These are phyloP conservation scores for Centrocercus urophasianus DNA, from an alignment of 2,113 vertebrate species.

Conservation along the genomic window DNA sequence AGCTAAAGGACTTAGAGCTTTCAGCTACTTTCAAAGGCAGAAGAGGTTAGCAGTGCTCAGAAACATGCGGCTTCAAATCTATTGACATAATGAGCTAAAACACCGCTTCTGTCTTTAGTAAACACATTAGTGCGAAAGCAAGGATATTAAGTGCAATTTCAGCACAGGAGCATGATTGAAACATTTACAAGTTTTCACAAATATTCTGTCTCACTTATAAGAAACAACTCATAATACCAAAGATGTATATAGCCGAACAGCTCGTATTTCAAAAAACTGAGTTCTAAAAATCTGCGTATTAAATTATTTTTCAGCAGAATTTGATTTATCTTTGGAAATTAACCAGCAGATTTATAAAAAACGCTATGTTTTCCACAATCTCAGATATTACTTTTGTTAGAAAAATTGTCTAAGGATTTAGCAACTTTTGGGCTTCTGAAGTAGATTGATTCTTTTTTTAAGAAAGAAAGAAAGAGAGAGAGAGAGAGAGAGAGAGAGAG, in stretches of 20 bases:
- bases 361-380: background rate
- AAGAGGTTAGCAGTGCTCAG: background rate
- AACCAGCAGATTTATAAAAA: background rate
- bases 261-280: background rate
- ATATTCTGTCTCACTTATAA: background rate
- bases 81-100: conserved; percentile 21
- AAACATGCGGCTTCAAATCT: background rate
- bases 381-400: background rate
- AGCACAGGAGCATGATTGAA: background rate
- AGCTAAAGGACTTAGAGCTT: conserved; percentile 43
- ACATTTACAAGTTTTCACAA: background rate
- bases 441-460: background rate
- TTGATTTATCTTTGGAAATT: background rate
- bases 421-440: background rate
- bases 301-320: background rate
- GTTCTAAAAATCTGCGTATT: background rate
- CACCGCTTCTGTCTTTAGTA: background rate
- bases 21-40: conserved; percentile 7
- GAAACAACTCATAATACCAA: background rate
- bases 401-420: background rate
- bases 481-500: no score
- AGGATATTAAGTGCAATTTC: background rate
- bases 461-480: no score
- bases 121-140: conserved; percentile 19
- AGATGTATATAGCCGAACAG: background rate